Conservation (phyloP, 2,113 vertebrate species). For the Lepisosteus osseus region DNA sequence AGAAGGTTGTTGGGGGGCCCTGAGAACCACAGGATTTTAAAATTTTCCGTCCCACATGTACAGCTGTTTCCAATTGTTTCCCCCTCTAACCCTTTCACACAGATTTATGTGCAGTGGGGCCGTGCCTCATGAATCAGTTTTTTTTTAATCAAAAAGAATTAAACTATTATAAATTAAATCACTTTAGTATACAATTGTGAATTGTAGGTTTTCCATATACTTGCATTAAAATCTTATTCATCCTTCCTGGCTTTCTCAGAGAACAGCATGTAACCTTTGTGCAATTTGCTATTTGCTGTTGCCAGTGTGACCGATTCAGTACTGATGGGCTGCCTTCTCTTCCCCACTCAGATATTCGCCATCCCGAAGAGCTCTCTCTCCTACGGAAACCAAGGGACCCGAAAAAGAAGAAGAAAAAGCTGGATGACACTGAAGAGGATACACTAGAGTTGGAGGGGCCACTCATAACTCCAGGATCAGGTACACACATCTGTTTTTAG, state of each 20-base stretch:
- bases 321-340: slow-evolving; percentile 2
- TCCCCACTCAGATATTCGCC: slow-evolving; percentile 82
- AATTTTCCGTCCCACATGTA: slow-evolving; percentile 43
- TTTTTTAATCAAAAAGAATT: too few species aligned
- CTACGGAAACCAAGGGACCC: slow-evolving; percentile 95
- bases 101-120: too few species aligned
- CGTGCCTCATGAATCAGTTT: too few species aligned
- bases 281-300: background rate
- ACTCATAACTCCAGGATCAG: slow-evolving; percentile 90
- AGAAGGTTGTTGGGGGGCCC: slow-evolving; percentile 38
- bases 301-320: background rate
- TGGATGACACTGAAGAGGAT: slow-evolving; percentile 88
- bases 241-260: too few species aligned
- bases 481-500: slow-evolving; percentile 47
- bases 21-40: slow-evolving; percentile 44
- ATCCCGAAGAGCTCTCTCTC: slow-evolving; percentile 94
- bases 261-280: too few species aligned
- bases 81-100: slow-evolving; percentile 11
- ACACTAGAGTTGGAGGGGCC: slow-evolving; percentile 88
- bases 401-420: slow-evolving; percentile 98
- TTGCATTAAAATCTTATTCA: too few species aligned
- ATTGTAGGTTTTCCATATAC: too few species aligned
- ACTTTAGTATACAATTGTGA: too few species aligned
- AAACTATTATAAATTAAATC: too few species aligned
- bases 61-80: slow-evolving; percentile 41